phyloP scores from a whole-genome alignment of 2,888 invertebrate genomes.

The Drosophila kanekoi region DNA sequence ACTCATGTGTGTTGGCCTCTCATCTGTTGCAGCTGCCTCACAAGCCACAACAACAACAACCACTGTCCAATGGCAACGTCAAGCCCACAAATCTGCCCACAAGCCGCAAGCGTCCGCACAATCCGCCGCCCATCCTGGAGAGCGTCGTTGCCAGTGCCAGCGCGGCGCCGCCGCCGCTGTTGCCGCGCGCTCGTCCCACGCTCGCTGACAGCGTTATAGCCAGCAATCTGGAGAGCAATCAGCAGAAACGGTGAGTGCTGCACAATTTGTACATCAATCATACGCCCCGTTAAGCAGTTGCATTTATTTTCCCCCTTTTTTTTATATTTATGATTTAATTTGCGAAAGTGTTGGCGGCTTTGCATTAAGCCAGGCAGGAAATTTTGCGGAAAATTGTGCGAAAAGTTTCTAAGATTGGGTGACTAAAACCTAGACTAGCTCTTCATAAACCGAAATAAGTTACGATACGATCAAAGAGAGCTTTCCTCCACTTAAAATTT shows the following conservation, averaged over 20 bases:
- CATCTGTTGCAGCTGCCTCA: slow-evolving; percentile 42
- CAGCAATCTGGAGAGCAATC: slow-evolving; percentile 81
- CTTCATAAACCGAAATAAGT: too few species aligned
- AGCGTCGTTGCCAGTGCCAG: slow-evolving; percentile 24
- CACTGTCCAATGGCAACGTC: slow-evolving; percentile 75
- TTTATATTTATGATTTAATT: slow-evolving; percentile 25
- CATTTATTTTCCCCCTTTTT: not conserved
- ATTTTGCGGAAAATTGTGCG: not conserved
- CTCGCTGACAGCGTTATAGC: slow-evolving; percentile 67
- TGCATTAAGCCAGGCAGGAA: slow-evolving; percentile 6
- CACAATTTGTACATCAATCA: slow-evolving; percentile 57
- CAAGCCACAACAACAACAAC: slow-evolving; percentile 58
- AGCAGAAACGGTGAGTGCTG: slow-evolving; percentile 72
- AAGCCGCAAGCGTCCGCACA: slow-evolving; percentile 84
- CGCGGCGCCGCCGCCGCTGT: slow-evolving; percentile 83
- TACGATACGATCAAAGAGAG: too few species aligned
- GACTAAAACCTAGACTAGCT: too few species aligned
- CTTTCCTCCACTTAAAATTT: too few species aligned
- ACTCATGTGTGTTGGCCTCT: not conserved
- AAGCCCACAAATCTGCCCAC: slow-evolving; percentile 58
- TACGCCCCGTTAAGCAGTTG: slow-evolving; percentile 47
- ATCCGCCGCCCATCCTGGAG: slow-evolving; percentile 83
- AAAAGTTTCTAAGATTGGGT: not conserved
- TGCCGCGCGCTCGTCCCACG: slow-evolving; percentile 82
- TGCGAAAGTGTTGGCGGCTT: not conserved